Evolutionary conservation across 1,140 invertebrate species (phyloP), one percentile per base, ranked within the genome.

Genomic region (Harpegnathos saltator): DNA sequence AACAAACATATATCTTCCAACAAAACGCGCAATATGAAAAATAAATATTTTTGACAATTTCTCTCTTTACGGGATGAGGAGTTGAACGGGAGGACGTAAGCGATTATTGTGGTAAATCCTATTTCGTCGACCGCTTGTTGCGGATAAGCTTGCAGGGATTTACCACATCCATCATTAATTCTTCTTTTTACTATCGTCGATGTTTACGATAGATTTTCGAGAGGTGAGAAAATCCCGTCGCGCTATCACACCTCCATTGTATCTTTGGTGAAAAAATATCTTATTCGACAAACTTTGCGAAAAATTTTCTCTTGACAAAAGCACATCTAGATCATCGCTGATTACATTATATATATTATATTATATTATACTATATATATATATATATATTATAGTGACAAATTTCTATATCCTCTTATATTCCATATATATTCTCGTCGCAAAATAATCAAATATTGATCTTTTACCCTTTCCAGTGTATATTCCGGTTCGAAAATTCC

Each of bases 141-240:
- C 33, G 33, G 52, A 56, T 56, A 68, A 80, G 75, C 65, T 71
- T 80, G 58, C 58, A 58, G 65, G 54, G 58, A 80, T 69, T 38
- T 58, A 80, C n/a, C 75, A 33, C 75, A 80, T 80, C 75, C 75
- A 80, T 80, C 65, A 80, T 80, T 80, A 80, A 71, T 80, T 69
- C 33, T 80, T 58, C 52, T 71, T 80, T 80, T 80, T 80, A 58
- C 65, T 68, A 69, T 58, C 65, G 75, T 26, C 75, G 52, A 80
- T 80, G 75, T 71, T 80, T 80, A 80, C 71, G 75, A 80, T 80
- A 80, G 75, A 80, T 80, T 80, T 80, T 80, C 52, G 65, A 80
- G 75, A 71, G 75, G 65, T 80, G 75, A 71, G 75, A 80, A 71
- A 80, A 80, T 80, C 33, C 38, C 29, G 65, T 22, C 33, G 29